These are phyloP conservation scores for Gymnodraco acuticeps DNA, from an alignment of 2,797 vertebrate species.

Conservation along the genomic window DNA sequence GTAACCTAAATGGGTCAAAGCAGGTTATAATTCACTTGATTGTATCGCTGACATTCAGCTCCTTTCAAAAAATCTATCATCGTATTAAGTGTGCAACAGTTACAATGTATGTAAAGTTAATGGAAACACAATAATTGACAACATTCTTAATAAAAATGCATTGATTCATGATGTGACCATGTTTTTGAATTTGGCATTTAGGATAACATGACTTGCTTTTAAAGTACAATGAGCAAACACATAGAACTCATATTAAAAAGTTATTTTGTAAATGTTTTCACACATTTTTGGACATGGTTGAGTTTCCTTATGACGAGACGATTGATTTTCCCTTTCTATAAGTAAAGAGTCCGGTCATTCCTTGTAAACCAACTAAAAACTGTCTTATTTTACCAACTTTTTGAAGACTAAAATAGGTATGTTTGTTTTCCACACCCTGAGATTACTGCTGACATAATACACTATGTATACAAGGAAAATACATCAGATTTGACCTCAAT, in stretches of 20 bases:
- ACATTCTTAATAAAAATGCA: conserved; percentile 1
- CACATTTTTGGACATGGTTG: neutral
- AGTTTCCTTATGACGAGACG: no score
- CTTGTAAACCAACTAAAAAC: no score
- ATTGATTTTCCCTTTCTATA: neutral
- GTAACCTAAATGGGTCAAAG: neutral
- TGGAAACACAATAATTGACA: neutral
- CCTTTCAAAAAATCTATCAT: no score
- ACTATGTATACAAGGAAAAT: neutral
- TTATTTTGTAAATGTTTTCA: conserved; percentile 3
- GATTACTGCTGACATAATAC: neutral
- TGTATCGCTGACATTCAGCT: neutral
- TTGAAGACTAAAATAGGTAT: neutral
- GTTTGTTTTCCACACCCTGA: neutral
- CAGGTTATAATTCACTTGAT: neutral
- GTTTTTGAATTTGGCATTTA: neutral
- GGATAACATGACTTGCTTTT: neutral
- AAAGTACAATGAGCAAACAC: neutral
- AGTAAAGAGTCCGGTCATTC: no score
- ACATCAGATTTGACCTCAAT: neutral
- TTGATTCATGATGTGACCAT: neutral
- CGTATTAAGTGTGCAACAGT: neutral
- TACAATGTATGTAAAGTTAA: neutral
- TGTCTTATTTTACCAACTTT: neutral
- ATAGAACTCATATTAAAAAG: neutral